Evolutionary conservation across 1,140 invertebrate species (phyloP), one percentile per base, ranked within the genome.

Genomic region (Sarcophaga peregrina): DNA sequence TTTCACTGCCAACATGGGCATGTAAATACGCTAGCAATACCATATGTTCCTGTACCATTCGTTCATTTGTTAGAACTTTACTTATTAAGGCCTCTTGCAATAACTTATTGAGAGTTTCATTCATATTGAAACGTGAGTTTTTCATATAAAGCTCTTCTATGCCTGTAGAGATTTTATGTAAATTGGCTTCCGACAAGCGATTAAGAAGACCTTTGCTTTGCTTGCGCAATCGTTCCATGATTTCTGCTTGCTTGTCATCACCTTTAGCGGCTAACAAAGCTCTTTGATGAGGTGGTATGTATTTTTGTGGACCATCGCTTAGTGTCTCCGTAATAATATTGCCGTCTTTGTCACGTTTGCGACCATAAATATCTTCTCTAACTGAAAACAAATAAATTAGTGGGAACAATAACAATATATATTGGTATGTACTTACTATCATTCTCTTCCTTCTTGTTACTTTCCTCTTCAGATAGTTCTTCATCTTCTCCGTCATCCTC

Each of bases 351-450:
- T 96, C 95, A 86, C 95, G 92, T 85, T 95, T 93, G 84, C 97
- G 92, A 4, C 97, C 97, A 92, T 99, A 99, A 89, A 99, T 98
- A 92, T 99, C 97, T 92, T 98, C 97, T 93, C 95, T 97, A 46
- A 91, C 88, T 87, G 85, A 58, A 83, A 83, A 47, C 1, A 25
- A 37, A 37, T 47, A 80, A 50, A 80, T 13, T n/a, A 25, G 11
- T 82, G 74, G 0, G 25, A 37, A 37, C 25, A 37, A 37, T 37
- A 37, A 37, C 25, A 37, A 37, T 37, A 37, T 37, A 78, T 78
- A 9, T 1, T 9, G 46, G 5, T 15, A 62, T 20, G 4, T 46
- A 80, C 74, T 82, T 78, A 83, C 83, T 20, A 54, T 82, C 11
- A 4, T 87, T 45, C 85, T 68, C 81, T 82, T 25, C 8, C 9